Evolutionary conservation across 2,888 invertebrate genomes (phyloP), one percentile per base, ranked within the genome.

Genomic region (Tipula lateralis): DNA sequence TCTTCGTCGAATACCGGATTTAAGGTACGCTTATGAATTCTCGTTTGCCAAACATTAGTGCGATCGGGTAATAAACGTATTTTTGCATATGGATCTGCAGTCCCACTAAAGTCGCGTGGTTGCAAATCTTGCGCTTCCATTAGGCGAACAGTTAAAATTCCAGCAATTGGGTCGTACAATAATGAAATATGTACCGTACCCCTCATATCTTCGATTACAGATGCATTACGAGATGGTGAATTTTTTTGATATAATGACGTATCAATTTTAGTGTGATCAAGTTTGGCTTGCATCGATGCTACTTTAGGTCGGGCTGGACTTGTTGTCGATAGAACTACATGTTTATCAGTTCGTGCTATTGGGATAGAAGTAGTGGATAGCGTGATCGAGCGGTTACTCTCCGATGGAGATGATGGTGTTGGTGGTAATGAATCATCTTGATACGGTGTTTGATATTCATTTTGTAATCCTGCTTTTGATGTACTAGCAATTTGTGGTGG

Each of bases 1-100:
- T 93, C 93, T 87, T 94, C 94, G 86, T 94, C 93, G 87, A 94
- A 94, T 85, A 93, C 92, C 86, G 94, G 94, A 89, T 93, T 93
- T 84, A 93, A 89, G 5, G 93, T 94, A 87, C 92, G 92, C 88
- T 93, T 92, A 87, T 93, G 93, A 85, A 93, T 92, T 87, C 92
- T 90, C 1, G 93, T 93, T 88, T 93, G 93, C 92, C 92, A 92
- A 85, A 93, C 91, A 87, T 92, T 93, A 86, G 91, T 92, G 86
- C 92, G 91, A 87, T 93, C 93, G 0, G 93, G 93, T 29, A 93
- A 87, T 16, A 94, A 88, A 19, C 93, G 91, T 83, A 94, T 91
- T 88, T 93, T 93, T 36, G 93, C 93, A 88, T 94, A 94, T 0
- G 94, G 94, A 89, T 94, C 93, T 13, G 93, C 93, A 0, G 92